These are phyloP conservation scores for Parotocinclus haroldoi DNA, from an alignment of 2,797 vertebrate species.

Conservation along the genomic window DNA sequence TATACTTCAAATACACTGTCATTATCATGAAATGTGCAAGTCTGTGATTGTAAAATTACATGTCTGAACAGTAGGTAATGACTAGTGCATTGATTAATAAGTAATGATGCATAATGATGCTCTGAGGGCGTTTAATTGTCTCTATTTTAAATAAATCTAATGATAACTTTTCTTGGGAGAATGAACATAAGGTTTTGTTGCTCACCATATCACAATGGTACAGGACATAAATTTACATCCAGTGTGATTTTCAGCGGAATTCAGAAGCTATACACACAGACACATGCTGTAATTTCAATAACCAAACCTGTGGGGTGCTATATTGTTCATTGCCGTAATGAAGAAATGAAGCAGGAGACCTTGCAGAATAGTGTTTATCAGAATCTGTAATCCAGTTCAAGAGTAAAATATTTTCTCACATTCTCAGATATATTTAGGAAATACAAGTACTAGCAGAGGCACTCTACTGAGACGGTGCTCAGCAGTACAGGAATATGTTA, in stretches of 20 bases:
- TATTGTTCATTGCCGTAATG: conserved; percentile 12
- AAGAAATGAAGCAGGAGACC: conserved; percentile 19
- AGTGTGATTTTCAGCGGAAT: not conserved
- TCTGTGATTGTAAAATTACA: no score
- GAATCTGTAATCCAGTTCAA: not conserved
- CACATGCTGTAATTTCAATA: conserved; percentile 1
- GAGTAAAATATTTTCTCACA: conserved; percentile 6
- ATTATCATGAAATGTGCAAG: no score
- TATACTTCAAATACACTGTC: no score
- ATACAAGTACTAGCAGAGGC: not conserved
- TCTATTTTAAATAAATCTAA: not conserved
- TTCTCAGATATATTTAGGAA: conserved; percentile 12
- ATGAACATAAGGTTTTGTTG: not conserved
- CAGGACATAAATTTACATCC: conserved; percentile 13
- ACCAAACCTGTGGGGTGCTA: conserved; percentile 15
- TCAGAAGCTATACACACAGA: not conserved
- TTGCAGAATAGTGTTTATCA: conserved; percentile 6
- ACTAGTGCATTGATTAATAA: not conserved
- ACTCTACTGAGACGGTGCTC: no score
- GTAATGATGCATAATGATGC: not conserved
- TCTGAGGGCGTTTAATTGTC: not conserved
- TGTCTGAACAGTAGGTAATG: not conserved
- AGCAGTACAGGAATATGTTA: no score
- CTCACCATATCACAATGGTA: not conserved
- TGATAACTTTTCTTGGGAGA: no score